Conservation (phyloP, 2,113 vertebrate genomes). For the Accipiter virgatus region DNA sequence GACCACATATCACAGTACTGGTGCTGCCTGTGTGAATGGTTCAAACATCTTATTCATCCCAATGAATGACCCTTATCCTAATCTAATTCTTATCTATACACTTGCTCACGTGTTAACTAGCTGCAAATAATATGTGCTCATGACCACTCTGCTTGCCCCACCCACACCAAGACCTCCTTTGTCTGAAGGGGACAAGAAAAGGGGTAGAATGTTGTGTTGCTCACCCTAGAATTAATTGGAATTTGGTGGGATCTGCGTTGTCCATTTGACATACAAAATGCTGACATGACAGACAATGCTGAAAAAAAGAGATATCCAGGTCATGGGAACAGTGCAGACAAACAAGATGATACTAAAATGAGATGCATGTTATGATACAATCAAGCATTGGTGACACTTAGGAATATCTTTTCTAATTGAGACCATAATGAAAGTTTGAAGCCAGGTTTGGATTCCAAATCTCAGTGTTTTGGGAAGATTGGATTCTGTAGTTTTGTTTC, state of each 20-base stretch:
- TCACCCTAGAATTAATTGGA: neutral
- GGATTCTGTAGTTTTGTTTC: neutral
- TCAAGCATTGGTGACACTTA: neutral
- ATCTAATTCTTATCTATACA: neutral
- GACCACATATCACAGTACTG: neutral
- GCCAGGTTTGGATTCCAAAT: neutral
- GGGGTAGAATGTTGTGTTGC: neutral
- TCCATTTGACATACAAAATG: neutral
- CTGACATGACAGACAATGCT: neutral
- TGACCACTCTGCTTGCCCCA: neutral
- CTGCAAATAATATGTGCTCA: neutral
- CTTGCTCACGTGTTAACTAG: accelerated
- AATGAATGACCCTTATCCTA: accelerated
- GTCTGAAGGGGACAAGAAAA: neutral
- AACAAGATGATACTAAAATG: neutral
- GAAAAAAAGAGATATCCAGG: neutral
- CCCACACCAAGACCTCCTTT: neutral
- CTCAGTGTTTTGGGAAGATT: neutral
- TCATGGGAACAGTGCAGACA: neutral
- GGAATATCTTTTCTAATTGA: neutral
- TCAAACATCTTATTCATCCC: neutral
- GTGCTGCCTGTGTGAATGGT: neutral
- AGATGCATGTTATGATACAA: neutral
- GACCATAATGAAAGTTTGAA: neutral
- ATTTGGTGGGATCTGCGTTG: neutral